phyloP scores from a whole-genome alignment of 2,888 invertebrate genomes.

The Trimorus sp. region DNA sequence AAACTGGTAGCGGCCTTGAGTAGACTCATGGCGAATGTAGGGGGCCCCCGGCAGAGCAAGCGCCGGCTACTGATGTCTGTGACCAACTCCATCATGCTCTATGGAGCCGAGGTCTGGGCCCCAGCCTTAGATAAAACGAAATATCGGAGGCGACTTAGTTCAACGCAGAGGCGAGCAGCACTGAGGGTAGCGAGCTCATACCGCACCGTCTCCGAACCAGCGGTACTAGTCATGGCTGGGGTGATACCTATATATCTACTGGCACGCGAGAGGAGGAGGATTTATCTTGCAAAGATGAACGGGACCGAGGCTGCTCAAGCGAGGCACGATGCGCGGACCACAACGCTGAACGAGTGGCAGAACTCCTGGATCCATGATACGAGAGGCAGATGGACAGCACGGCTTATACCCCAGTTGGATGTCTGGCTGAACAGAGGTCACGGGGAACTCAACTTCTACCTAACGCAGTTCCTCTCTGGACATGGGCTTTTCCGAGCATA shows the following conservation, averaged over 20 bases:
- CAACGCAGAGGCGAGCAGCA: slow-evolving; percentile 38
- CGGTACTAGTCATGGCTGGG: slow-evolving; percentile 23
- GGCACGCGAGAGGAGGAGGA: slow-evolving; percentile 29
- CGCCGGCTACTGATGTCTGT: slow-evolving; percentile 56
- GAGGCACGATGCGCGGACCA: not conserved
- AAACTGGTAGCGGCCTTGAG: slow-evolving; percentile 24
- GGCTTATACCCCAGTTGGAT: slow-evolving; percentile 17
- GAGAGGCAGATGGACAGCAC: slow-evolving; percentile 58
- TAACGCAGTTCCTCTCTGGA: slow-evolving; percentile 11
- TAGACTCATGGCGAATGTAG: slow-evolving; percentile 67
- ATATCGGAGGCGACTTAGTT: slow-evolving; percentile 26
- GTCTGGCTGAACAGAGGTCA: not conserved
- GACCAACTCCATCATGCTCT: slow-evolving; percentile 60
- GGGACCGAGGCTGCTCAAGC: not conserved
- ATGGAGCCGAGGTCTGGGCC: slow-evolving; percentile 47
- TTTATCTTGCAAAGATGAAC: not conserved
- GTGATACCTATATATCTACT: slow-evolving; percentile 49
- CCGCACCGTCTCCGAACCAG: slow-evolving; percentile 61
- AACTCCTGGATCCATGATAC: not conserved
- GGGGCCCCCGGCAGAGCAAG: slow-evolving; percentile 60
- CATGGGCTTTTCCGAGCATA: slow-evolving; percentile 50
- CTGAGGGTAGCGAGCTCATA: slow-evolving; percentile 53
- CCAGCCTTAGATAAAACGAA: slow-evolving; percentile 10
- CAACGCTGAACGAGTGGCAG: not conserved
- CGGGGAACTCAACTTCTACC: slow-evolving; percentile 7